Conservation (phyloP, 2,797 vertebrate species). For the Pseudomugil gertrudae region DNA sequence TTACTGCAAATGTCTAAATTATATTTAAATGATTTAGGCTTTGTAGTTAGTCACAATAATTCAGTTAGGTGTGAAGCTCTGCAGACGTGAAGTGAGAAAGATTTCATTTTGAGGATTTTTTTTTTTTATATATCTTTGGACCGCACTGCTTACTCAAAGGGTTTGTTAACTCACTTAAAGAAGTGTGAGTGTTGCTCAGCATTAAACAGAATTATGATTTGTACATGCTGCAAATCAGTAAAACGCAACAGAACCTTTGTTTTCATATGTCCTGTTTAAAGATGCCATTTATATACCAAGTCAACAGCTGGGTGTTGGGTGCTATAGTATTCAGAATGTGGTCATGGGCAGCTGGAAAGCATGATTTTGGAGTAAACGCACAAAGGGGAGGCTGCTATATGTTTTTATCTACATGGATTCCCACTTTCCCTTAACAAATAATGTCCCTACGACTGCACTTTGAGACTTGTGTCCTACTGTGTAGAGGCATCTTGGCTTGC, state of each 20-base stretch:
- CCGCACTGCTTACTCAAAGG: background rate
- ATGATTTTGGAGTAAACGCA: background rate
- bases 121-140: background rate
- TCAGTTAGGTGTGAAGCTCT: background rate
- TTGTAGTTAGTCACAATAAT: background rate
- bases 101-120: conserved; percentile 7
- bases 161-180: background rate
- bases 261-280: background rate
- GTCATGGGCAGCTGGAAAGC: background rate
- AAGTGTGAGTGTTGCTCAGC: background rate
- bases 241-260: background rate
- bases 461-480: background rate
- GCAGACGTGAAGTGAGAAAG: background rate
- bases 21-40: background rate
- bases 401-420: background rate
- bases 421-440: background rate
- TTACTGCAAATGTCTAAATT: background rate
- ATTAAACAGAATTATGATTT: background rate
- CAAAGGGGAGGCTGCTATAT: background rate
- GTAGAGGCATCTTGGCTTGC: background rate
- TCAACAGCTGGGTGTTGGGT: background rate
- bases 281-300: background rate
- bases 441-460: background rate
- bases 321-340: background rate
- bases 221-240: background rate